Percentiles rank a stretch among this genome's conserved stretches.
phyloP scores from a whole-genome alignment of 1,140 invertebrate species.

The Pseudobourletiella spinata region DNA sequence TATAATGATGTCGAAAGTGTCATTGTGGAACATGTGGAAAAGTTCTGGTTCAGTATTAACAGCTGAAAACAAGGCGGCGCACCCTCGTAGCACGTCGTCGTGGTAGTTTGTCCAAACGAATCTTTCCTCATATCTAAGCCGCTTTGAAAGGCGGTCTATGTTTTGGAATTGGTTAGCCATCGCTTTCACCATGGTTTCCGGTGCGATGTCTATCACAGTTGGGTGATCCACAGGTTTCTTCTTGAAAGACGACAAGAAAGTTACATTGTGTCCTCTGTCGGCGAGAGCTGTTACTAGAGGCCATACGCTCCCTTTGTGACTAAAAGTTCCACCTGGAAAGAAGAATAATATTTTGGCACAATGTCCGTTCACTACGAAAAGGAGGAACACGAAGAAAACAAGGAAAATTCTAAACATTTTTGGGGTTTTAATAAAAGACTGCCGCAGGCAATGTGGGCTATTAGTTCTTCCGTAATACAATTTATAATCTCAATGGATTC shows the following conservation, averaged over 20 bases:
- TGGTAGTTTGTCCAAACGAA: constrained; percentile 1
- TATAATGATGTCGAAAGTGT: constrained; percentile 55
- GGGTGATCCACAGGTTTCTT: constrained; percentile 6
- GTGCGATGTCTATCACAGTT: constrained; percentile 3
- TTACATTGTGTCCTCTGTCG: constrained; percentile 20
- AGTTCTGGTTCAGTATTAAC: not conserved
- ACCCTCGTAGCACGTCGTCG: not conserved
- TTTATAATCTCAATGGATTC: too few species aligned
- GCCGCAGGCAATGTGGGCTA: too few species aligned
- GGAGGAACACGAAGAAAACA: too few species aligned
- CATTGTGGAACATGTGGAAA: not conserved
- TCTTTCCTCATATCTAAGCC: not conserved
- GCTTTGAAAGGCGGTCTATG: constrained; percentile 7
- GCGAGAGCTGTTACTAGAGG: constrained; percentile 17
- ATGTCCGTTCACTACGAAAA: not conserved
- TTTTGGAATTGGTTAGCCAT: constrained; percentile 8
- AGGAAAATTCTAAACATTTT: too few species aligned
- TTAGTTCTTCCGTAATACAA: too few species aligned
- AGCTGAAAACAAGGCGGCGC: not conserved
- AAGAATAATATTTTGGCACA: constrained; percentile 16
- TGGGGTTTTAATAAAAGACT: too few species aligned
- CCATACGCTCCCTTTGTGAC: constrained; percentile 11
- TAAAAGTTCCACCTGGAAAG: constrained; percentile 8
- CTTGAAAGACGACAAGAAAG: constrained; percentile 14
- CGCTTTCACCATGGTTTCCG: not conserved